Percentiles rank a stretch among this genome's conserved stretches.
Conservation (phyloP, 2,888 invertebrate species). For the Pristionchus mayeri region DNA sequence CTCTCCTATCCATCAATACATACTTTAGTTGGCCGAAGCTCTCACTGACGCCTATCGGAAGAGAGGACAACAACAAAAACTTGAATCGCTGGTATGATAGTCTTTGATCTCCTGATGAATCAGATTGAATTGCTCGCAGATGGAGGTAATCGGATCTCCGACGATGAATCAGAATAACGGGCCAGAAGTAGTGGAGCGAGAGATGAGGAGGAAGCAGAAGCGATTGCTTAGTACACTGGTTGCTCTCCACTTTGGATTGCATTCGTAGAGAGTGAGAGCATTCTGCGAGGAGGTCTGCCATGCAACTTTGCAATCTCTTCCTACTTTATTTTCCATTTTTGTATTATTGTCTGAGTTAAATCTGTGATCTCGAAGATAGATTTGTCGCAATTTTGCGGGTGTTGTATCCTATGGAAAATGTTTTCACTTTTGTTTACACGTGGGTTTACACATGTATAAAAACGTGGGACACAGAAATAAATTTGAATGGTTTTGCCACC, state of each 20-base stretch:
- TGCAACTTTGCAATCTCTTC: too few species aligned
- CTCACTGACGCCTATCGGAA: conserved; percentile 40
- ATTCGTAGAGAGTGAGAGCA: background rate
- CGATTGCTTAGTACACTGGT: conserved; percentile 23
- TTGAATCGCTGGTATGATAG: conserved; percentile 22
- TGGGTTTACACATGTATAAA: too few species aligned
- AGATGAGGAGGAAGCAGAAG: conserved; percentile 40
- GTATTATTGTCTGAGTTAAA: background rate
- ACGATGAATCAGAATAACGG: conserved; percentile 42
- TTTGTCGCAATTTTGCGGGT: too few species aligned
- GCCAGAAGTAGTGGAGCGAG: background rate
- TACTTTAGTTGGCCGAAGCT: background rate
- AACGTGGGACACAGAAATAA: too few species aligned
- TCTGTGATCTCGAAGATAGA: background rate
- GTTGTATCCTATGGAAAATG: too few species aligned
- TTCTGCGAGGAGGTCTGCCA: too few species aligned
- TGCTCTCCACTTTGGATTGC: background rate
- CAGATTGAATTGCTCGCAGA: background rate
- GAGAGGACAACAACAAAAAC: conserved; percentile 37
- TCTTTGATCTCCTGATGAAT: background rate
- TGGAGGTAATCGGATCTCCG: background rate
- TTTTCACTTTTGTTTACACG: too few species aligned
- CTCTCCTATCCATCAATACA: background rate
- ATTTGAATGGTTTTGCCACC: too few species aligned
- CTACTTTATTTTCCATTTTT: background rate